phyloP scores from a whole-genome alignment of 2,113 vertebrate species.

The Cyprinus carpio region DNA sequence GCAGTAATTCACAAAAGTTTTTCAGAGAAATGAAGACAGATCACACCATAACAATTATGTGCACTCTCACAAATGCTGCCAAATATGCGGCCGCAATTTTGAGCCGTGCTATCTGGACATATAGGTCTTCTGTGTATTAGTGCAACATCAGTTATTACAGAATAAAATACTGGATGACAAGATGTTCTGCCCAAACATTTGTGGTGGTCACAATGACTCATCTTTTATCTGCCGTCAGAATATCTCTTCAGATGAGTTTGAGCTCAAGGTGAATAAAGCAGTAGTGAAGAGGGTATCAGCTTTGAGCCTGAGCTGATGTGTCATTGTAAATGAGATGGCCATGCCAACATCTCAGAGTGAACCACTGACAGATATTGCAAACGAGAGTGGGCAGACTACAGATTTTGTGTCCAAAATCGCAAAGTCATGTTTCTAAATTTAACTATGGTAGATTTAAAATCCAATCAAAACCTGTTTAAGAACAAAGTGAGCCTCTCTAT shows the following conservation, averaged over 20 bases:
- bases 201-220: constrained; percentile 2
- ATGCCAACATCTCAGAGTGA: constrained; percentile 6
- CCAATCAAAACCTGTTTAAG: neutral
- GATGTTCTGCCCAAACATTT: neutral
- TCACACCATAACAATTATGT: too few relatives aligned
- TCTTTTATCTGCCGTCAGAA: neutral
- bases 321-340: constrained; percentile 7
- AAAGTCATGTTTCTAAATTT: neutral
- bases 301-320: constrained; percentile 17
- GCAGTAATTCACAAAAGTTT: too few relatives aligned
- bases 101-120: neutral
- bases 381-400: neutral
- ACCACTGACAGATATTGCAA: neutral
- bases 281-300: constrained; percentile 1
- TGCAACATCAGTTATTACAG: neutral
- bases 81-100: too few relatives aligned
- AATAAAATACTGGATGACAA: neutral
- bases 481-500: neutral
- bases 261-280: neutral
- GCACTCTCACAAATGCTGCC: too few relatives aligned
- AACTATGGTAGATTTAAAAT: neutral
- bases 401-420: constrained; percentile 14
- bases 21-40: too few relatives aligned
- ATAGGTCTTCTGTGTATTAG: neutral
- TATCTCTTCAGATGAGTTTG: neutral